A percentile compares a stretch with the other conserved stretches of the same genome.
Conservation (phyloP, 2,797 vertebrate genomes). For the Xiphorhynchus erythropygius region DNA sequence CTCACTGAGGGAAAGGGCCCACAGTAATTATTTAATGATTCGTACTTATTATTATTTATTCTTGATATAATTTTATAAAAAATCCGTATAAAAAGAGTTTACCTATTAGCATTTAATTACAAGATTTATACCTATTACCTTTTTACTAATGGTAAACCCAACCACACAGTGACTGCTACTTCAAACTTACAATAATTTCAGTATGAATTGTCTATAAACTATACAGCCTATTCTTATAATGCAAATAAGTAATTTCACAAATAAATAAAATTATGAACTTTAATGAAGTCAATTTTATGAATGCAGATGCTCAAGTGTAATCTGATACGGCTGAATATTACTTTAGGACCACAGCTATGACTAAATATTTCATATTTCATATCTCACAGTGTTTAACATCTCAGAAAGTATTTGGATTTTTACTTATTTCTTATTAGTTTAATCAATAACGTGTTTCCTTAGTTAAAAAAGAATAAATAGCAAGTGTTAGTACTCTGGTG, state of each 20-base stretch:
- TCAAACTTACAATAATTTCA: not conserved
- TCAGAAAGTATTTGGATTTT: not conserved
- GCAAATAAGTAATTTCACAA: not conserved
- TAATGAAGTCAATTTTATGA: not conserved
- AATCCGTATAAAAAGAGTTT: not conserved
- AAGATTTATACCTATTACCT: not conserved
- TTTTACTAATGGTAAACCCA: not conserved
- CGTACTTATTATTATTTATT: not conserved
- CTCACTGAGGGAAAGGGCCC: not conserved
- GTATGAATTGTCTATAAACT: not conserved
- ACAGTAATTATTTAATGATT: not conserved
- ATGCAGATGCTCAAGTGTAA: not conserved
- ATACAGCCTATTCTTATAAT: not conserved
- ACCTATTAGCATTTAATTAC: not conserved
- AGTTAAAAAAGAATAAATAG: not conserved
- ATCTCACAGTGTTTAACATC: not conserved
- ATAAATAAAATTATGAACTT: not conserved
- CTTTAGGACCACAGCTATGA: not conserved
- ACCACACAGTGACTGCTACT: not conserved
- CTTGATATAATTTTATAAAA: not conserved
- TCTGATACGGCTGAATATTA: not conserved
- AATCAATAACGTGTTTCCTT: not conserved
- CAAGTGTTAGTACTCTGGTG: not conserved
- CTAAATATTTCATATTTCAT: not conserved
- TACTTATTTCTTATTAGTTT: not conserved